Conservation (phyloP, 2,113 vertebrate species). For the Rafetus swinhoei region DNA sequence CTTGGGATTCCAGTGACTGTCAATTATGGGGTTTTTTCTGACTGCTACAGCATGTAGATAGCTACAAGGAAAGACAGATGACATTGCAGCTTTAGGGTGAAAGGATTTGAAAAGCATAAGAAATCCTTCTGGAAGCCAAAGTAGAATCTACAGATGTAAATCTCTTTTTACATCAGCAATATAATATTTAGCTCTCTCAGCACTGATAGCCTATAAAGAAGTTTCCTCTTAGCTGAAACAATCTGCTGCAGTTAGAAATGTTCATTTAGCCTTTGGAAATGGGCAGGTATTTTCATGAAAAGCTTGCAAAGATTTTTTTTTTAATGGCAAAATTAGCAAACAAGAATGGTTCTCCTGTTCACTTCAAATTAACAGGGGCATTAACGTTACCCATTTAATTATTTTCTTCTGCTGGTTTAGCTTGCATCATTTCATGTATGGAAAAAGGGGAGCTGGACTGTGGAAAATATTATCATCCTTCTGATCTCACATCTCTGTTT, state of each 20-base stretch:
- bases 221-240: slow-evolving; percentile 9
- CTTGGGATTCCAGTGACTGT: slow-evolving; percentile 34
- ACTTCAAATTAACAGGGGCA: neutral
- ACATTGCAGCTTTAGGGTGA: slow-evolving; percentile 26
- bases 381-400: neutral
- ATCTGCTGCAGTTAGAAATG: neutral
- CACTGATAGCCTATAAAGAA: neutral
- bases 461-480: rapidly evolving
- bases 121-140: slow-evolving; percentile 42
- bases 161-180: slow-evolving; percentile 41
- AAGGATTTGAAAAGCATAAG: slow-evolving; percentile 45
- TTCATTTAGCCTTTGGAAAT: slow-evolving; percentile 1
- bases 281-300: neutral
- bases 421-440: neutral
- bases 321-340: neutral
- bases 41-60: slow-evolving; percentile 36
- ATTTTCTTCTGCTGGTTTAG: rapidly evolving
- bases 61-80: slow-evolving; percentile 45
- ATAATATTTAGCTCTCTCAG: slow-evolving; percentile 35
- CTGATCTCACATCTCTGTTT: rapidly evolving
- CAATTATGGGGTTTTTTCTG: slow-evolving; percentile 56
- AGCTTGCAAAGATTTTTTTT: neutral
- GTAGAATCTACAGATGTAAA: slow-evolving; percentile 27
- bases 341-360: neutral
- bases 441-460: neutral